Conservation (phyloP, 2,113 vertebrate species). For the Heloderma charlesbogerti region DNA sequence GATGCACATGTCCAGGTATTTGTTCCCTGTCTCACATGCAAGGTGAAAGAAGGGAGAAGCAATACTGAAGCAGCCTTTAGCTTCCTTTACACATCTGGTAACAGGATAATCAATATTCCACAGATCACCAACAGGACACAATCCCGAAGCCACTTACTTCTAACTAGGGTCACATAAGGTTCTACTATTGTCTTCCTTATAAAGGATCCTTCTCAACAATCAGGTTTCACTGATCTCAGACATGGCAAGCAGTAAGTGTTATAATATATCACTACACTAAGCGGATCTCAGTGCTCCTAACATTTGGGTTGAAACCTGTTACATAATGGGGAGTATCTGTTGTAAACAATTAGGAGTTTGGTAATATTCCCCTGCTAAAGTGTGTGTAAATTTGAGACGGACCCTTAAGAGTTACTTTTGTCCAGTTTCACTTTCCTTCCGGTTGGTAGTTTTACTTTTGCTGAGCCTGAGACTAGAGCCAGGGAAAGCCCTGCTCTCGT, state of each 20-base stretch:
- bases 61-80: background rate
- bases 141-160: background rate
- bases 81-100: background rate
- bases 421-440: background rate
- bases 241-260: background rate
- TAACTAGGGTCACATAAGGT: background rate
- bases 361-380: background rate
- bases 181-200: background rate
- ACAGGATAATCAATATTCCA: background rate
- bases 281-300: background rate
- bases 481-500: background rate
- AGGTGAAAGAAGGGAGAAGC: background rate
- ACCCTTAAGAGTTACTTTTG: background rate
- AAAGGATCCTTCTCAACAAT: background rate
- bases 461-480: background rate
- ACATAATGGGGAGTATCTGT: background rate
- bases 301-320: background rate
- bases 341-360: background rate
- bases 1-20: background rate
- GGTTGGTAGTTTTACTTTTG: background rate
- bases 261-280: background rate
- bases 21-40: background rate
- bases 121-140: background rate
- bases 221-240: background rate
- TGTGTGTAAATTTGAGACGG: background rate